These are phyloP conservation scores for Hippopotamus amphibius DNA, from an alignment of 2,113 vertebrate species.

Conservation along the genomic window DNA sequence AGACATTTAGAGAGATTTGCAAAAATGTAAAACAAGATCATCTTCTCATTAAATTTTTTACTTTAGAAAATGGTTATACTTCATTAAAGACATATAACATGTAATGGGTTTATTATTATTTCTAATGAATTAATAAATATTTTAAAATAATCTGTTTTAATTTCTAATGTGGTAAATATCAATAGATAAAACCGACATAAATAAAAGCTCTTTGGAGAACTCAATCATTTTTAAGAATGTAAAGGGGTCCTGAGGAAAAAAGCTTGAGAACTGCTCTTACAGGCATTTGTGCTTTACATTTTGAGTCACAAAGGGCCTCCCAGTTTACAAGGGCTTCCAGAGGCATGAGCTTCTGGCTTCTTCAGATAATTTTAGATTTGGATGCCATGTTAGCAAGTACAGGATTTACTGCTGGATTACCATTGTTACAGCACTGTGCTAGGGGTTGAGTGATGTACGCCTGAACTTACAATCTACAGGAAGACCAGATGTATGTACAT, in stretches of 20 bases:
- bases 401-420: neutral
- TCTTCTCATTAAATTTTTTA: neutral
- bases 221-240: conserved; percentile 5
- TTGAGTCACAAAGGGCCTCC: neutral
- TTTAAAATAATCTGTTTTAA: conserved; percentile 19
- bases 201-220: neutral
- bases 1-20: neutral
- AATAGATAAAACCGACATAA: neutral
- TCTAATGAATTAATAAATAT: neutral
- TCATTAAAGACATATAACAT: neutral
- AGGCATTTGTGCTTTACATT: neutral
- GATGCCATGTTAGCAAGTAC: neutral
- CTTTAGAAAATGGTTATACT: neutral
- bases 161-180: neutral
- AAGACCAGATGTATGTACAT: neutral
- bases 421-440: neutral
- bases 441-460: neutral
- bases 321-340: neutral
- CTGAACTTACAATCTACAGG: neutral
- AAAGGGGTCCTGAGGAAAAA: neutral
- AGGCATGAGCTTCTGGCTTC: neutral
- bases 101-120: neutral
- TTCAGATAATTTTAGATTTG: neutral
- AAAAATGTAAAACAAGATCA: neutral
- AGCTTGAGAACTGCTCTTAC: neutral